Evolutionary conservation across 2,797 vertebrate species (phyloP), one percentile per base, ranked within the genome.

Genomic region (Argentina silus): DNA sequence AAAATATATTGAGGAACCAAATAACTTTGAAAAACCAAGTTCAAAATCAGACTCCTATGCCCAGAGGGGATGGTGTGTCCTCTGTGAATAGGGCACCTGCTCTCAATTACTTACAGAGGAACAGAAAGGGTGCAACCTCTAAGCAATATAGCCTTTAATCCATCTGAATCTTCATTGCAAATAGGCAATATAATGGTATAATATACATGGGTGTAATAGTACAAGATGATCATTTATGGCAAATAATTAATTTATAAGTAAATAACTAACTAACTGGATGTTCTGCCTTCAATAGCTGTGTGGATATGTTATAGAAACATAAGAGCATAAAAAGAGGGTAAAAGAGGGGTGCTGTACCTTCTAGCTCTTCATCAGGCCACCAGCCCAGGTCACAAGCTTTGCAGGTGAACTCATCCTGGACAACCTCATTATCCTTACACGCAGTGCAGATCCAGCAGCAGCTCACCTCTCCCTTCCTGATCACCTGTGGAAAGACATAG

Each of bases 361-460:
- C 94, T 55, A 99, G 92, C 17, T 96, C 95, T 4, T 87, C 10
- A 27, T 95, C 96, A 0, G 98, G 98, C 98, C 98, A 99, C 96
- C 96, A 98, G 74, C 98, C 98, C 72, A 98, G 89, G 15, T 98
- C 96, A 79, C 98, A 99, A 36, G 97, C 96, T 87, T 96, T 98
- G 83, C 98, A 99, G 0, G 98, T 99, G 91, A 99, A 99, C 88
- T 99, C 98, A 6, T 99, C 98, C 88, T 97, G 97, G 80, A 98
- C 97, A 0, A 88, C 95, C 72, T 99, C 98, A 1, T 99, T 99
- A 87, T 99, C 97, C 80, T 99, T 99, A 84, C 98, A 99, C 65
- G 95, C 93, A 0, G 97, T 99, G 78, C 98, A 99, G 87, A 99
- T 98, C 98, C 98, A 99, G 87, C 98, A 99, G 92, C 98, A 99